Evolutionary conservation across 2,888 invertebrate genomes (phyloP).

Genomic region (Volucella bombylans): DNA sequence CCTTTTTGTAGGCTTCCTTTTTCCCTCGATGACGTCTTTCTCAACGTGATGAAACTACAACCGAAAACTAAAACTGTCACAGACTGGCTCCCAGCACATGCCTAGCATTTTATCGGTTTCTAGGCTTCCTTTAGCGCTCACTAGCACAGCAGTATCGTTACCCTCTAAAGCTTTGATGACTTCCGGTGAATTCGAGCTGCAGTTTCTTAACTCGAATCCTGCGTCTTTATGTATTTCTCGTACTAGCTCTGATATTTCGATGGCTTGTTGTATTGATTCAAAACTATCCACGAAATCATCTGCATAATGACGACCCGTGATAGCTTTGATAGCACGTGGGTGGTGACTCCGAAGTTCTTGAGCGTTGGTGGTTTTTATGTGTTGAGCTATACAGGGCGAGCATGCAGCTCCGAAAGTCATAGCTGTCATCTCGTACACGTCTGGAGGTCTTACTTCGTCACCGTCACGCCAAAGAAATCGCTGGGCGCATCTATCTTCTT

Average conservation of each 20-base stretch:
- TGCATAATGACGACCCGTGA: conserved; percentile 24
- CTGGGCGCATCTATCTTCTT: conserved; percentile 5
- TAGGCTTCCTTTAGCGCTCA: background rate
- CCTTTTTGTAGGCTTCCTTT: conserved; percentile 17
- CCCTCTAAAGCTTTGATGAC: conserved; percentile 9
- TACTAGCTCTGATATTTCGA: conserved; percentile 20
- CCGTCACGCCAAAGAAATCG: conserved; percentile 24
- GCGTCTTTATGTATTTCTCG: too few relatives aligned
- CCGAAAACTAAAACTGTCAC: conserved; percentile 8
- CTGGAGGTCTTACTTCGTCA: background rate
- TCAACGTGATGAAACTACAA: conserved; percentile 15
- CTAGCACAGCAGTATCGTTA: too few relatives aligned
- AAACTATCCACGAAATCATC: conserved; percentile 63
- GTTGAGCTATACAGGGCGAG: conserved; percentile 17
- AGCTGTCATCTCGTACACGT: background rate
- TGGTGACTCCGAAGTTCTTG: conserved; percentile 17
- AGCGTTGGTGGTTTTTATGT: conserved; percentile 10
- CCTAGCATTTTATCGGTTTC: too few relatives aligned
- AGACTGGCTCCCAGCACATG: background rate
- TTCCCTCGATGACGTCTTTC: conserved; percentile 1
- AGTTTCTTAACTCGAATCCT: too few relatives aligned
- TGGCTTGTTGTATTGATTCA: conserved; percentile 43
- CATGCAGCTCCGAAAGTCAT: conserved; percentile 55
- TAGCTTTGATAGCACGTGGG: conserved; percentile 28
- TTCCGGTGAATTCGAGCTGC: too few relatives aligned